Evolutionary conservation across 2,113 vertebrate species (phyloP), one percentile per base, ranked within the genome.

Genomic region (Vimba vimba): DNA sequence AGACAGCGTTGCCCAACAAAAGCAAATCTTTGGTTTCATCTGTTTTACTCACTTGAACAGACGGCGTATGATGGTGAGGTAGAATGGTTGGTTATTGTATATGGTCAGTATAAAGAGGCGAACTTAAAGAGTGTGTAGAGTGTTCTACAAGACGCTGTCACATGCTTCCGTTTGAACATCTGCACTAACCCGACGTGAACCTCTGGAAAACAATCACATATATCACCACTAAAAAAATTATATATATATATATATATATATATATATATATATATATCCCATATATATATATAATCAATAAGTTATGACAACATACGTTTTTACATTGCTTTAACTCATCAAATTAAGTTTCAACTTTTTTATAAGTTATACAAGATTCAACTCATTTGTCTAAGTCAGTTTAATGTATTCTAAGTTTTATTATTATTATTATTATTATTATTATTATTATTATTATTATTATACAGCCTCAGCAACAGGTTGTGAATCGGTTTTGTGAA

Each of bases 81-180:
- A 76, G 82, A 86, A 79, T 75, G 71, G 60, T 84, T 50, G 75
- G 86, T 87, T 88, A 88, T 85, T 83, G 52, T 90, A 91, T 86
- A 86, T 88, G 86, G 86, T 90, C 79, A 86, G 74, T 79, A 89
- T 79, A 89, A 89, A 75, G 83, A 87, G 82, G 82, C 75, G 86
- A 85, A 89, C 87, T 87, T 82, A 87, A 86, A 86, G 87, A 86
- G 74, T 81, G 23, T 55, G 45, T 79, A 83, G 33, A 33, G 33
- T 33, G 33, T 90, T 88, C 85, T 80, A 86, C 47, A 87, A 87
- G 87, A 84, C 79, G 77, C 84, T 86, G 86, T 84, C 73, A 86
- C 88, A 86, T 78, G 80, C 82, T 87, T 88, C 87, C 76, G 59
- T 23, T 84, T 33, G 84, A 82, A 86, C 85, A 90, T 87, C 80